These are phyloP conservation scores for Aplysia californica DNA, from an alignment of 1,140 invertebrate species.

Conservation along the genomic window DNA sequence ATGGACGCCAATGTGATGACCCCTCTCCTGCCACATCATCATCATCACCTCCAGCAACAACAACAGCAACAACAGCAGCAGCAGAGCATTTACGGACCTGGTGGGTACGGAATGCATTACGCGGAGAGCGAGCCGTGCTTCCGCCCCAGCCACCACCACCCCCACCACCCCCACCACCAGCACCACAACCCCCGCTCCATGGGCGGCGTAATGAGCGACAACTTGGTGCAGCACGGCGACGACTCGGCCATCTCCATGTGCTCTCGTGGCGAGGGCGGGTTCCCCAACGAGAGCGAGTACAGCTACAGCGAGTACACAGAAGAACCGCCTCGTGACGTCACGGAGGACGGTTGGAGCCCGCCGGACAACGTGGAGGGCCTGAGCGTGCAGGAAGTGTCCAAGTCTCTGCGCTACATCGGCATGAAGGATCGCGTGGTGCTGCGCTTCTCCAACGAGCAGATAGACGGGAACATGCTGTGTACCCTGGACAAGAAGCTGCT, in stretches of 20 bases:
- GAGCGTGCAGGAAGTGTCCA: conserved; percentile 56
- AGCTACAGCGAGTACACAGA: conserved; percentile 38
- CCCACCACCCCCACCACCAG: conserved; percentile 32
- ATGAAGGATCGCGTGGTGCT: conserved; percentile 62
- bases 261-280: conserved; percentile 50
- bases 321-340: conserved; percentile 20
- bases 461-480: conserved; percentile 60
- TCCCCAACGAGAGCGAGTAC: conserved; percentile 58
- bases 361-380: conserved; percentile 50
- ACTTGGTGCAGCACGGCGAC: conserved; percentile 48
- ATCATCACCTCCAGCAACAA: neutral
- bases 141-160: conserved; percentile 37
- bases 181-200: conserved; percentile 39
- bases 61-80: neutral
- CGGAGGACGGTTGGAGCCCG: conserved; percentile 53
- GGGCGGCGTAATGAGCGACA: conserved; percentile 41
- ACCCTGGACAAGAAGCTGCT: conserved; percentile 57
- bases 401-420: conserved; percentile 61
- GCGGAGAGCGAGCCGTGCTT: conserved; percentile 48
- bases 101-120: conserved; percentile 28
- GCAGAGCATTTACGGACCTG: neutral
- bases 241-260: conserved; percentile 60
- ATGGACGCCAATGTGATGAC: neutral
- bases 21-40: no score
- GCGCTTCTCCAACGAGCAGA: conserved; percentile 60